Percentiles rank a stretch among this genome's conserved stretches.
These are phyloP conservation scores for Pinctada fucata DNA, from an alignment of 2,888 invertebrate genomes.

Conservation along the genomic window DNA sequence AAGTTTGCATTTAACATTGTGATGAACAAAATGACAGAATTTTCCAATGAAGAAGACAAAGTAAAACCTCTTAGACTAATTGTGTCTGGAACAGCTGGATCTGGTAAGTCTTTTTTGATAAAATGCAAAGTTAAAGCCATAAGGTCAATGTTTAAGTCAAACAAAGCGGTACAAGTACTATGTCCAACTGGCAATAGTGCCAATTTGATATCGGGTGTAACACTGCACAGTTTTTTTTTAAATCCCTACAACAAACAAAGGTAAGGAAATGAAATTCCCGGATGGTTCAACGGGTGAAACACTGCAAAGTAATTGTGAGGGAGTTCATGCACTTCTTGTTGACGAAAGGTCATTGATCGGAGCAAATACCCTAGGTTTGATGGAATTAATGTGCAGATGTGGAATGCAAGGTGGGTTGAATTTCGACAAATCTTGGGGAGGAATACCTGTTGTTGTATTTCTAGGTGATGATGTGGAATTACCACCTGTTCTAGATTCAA, in stretches of 20 bases:
- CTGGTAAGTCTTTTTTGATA: constrained; percentile 49
- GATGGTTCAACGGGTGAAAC: constrained; percentile 41
- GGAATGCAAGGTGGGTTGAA: constrained; percentile 21
- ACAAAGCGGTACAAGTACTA: constrained; percentile 46
- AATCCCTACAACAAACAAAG: constrained; percentile 37
- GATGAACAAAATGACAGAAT: constrained; percentile 37
- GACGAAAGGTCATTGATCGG: constrained; percentile 51
- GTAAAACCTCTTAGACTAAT: constrained; percentile 40
- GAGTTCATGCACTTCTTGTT: constrained; percentile 42
- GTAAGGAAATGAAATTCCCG: constrained; percentile 47
- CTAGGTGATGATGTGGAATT: constrained; percentile 45
- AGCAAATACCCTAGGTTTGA: constrained; percentile 33
- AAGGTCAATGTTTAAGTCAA: constrained; percentile 32
- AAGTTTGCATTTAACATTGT: constrained; percentile 48
- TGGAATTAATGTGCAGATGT: constrained; percentile 39
- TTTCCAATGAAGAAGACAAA: constrained; percentile 7
- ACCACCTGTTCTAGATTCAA: constrained; percentile 43
- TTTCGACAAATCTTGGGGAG: constrained; percentile 35
- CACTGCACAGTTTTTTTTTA: constrained; percentile 48
- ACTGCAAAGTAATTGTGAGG: constrained; percentile 43
- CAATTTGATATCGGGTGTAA: constrained; percentile 48
- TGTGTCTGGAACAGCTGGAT: constrained; percentile 49
- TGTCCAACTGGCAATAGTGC: constrained; percentile 55
- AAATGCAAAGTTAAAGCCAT: constrained; percentile 48
- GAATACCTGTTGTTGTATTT: constrained; percentile 45